phyloP scores from a whole-genome alignment of 2,888 invertebrate genomes.

The Slavum lentiscoides region DNA sequence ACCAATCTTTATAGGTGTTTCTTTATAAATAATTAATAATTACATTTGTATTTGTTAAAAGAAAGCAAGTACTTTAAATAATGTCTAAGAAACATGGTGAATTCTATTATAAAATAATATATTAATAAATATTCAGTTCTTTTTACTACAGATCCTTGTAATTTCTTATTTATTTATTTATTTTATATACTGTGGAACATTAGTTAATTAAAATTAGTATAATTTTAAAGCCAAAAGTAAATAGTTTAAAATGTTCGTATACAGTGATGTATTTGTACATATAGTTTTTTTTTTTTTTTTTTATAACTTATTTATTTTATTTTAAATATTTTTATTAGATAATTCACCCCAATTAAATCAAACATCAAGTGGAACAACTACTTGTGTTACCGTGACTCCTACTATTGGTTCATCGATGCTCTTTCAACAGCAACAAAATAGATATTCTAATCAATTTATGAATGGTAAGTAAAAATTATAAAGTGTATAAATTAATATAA shows the following conservation, averaged over 20 bases:
- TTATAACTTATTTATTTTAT: neutral
- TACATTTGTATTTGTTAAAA: too few species aligned
- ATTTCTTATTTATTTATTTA: too few species aligned
- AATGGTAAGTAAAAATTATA: constrained; percentile 42
- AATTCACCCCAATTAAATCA: constrained; percentile 48
- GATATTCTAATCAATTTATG: constrained; percentile 48
- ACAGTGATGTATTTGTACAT: neutral
- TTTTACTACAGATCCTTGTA: too few species aligned
- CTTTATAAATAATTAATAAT: too few species aligned
- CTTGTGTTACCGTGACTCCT: constrained; percentile 48
- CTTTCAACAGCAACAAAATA: constrained; percentile 49
- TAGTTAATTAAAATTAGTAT: too few species aligned
- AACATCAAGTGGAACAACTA: constrained; percentile 51
- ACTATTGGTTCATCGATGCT: constrained; percentile 48
- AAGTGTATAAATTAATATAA: neutral
- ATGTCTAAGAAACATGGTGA: too few species aligned
- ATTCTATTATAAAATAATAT: too few species aligned
- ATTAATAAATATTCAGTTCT: too few species aligned
- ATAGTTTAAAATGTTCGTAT: neutral
- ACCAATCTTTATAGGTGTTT: too few species aligned
- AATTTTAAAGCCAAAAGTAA: neutral
- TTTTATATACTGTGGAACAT: too few species aligned
- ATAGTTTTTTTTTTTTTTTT: constrained; percentile 15
- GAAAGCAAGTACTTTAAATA: too few species aligned
- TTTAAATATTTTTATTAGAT: constrained; percentile 29